A percentile compares a stretch with the other conserved stretches of the same genome.
phyloP scores from a whole-genome alignment of 2,888 invertebrate genomes.

The Trisateles emortualis region DNA sequence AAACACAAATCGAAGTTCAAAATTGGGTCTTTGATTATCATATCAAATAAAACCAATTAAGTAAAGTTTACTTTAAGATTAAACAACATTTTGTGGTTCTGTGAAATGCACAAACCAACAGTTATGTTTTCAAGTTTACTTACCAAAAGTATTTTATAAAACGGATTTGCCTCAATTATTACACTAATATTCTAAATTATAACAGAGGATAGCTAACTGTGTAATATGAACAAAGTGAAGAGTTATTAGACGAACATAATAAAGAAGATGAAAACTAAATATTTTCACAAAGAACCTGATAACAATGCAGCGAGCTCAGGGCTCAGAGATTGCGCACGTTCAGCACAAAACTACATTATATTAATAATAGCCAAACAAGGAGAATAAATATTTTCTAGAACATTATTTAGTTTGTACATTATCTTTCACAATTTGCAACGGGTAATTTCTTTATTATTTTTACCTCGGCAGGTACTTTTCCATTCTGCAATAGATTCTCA shows the following conservation, averaged over 20 bases:
- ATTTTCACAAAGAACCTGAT: not conserved
- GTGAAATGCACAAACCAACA: not conserved
- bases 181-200: too few relatives aligned
- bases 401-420: not conserved
- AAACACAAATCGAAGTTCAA: too few relatives aligned
- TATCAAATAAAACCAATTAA: conserved; percentile 1
- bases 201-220: not conserved
- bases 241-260: not conserved
- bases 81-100: not conserved
- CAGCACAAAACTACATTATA: not conserved
- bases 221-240: not conserved
- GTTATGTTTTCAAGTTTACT: not conserved
- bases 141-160: not conserved
- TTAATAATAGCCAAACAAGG: not conserved
- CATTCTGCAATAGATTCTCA: too few relatives aligned
- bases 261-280: not conserved
- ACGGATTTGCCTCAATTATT: not conserved
- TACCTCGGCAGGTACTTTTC: too few relatives aligned
- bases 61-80: not conserved
- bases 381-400: not conserved
- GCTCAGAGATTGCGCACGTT: not conserved
- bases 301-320: too few relatives aligned
- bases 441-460: too few relatives aligned
- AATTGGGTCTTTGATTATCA: not conserved
- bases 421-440: too few relatives aligned